Conservation (phyloP, 2,797 vertebrate genomes). For the Siniperca obscura region DNA sequence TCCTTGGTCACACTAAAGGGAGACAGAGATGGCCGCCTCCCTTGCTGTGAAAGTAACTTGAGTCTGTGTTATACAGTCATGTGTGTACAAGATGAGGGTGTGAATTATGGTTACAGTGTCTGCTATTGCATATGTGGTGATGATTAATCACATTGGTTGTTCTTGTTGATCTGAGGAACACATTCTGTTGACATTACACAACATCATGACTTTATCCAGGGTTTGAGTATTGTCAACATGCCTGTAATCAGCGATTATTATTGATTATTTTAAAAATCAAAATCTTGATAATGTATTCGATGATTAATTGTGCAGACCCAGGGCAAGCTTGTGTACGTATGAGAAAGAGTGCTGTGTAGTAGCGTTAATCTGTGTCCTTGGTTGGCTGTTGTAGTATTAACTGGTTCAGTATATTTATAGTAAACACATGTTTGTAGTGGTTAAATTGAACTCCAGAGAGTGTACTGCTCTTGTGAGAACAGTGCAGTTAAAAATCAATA, state of each 20-base stretch:
- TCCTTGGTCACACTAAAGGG: not conserved
- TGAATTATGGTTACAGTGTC: not conserved
- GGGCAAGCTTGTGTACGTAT: not conserved
- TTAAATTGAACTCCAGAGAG: conserved; percentile 1
- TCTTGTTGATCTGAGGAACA: conserved; percentile 14
- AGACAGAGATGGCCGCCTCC: not conserved
- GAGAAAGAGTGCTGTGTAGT: not conserved
- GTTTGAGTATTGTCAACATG: not conserved
- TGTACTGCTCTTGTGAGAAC: not conserved
- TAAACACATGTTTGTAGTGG: not conserved
- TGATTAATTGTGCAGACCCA: not conserved
- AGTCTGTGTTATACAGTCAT: not conserved
- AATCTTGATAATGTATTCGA: not conserved
- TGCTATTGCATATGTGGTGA: not conserved
- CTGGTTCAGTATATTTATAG: too few species aligned
- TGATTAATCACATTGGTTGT: conserved; percentile 1
- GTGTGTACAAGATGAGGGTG: conserved; percentile 1
- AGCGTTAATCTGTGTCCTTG: not conserved
- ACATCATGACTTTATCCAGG: not conserved
- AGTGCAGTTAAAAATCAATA: not conserved
- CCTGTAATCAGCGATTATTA: not conserved
- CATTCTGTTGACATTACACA: not conserved
- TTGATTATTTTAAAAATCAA: not conserved
- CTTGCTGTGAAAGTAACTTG: not conserved
- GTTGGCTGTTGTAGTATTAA: not conserved